phyloP scores from a whole-genome alignment of 2,888 invertebrate genomes.

The Encarsia formosa region DNA sequence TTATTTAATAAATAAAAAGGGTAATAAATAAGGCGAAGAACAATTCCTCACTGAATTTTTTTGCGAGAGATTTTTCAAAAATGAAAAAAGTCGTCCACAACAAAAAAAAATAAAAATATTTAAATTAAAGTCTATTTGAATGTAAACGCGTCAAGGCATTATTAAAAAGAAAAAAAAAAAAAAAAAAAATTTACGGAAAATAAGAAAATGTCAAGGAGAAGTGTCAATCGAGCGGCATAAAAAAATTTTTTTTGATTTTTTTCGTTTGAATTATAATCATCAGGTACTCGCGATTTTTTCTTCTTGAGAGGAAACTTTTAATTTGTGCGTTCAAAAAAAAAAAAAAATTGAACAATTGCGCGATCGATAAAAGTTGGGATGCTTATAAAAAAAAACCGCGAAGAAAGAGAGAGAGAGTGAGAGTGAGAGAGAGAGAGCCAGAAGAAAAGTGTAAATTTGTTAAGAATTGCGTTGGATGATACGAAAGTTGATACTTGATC shows the following conservation, averaged over 20 bases:
- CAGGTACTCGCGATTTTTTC: slow-evolving; percentile 28
- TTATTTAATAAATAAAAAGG: slow-evolving; percentile 1
- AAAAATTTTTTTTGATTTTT: slow-evolving; percentile 20
- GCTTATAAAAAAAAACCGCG: neutral
- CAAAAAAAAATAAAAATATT: slow-evolving; percentile 38
- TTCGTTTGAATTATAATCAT: slow-evolving; percentile 21
- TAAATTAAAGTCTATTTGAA: slow-evolving; percentile 46
- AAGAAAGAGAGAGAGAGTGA: slow-evolving; percentile 15
- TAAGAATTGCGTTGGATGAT: no score
- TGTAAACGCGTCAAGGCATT: slow-evolving; percentile 43
- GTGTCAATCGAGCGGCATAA: slow-evolving; percentile 35
- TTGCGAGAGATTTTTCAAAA: slow-evolving; percentile 26
- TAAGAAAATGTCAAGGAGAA: slow-evolving; percentile 41
- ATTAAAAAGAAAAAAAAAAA: slow-evolving; percentile 20
- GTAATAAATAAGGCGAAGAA: slow-evolving; percentile 28
- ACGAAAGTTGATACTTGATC: slow-evolving; percentile 12
- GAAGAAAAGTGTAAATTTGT: slow-evolving; percentile 16
- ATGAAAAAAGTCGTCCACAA: slow-evolving; percentile 26
- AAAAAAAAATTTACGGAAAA: slow-evolving; percentile 31
- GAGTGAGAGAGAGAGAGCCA: slow-evolving; percentile 12
- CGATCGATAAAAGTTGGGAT: slow-evolving; percentile 5
- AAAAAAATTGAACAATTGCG: slow-evolving; percentile 10
- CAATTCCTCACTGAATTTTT: slow-evolving; percentile 43
- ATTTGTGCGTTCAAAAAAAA: slow-evolving; percentile 26
- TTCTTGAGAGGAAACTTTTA: slow-evolving; percentile 22